Percentiles rank a stretch among this genome's conserved stretches.
Conservation (phyloP, 2,888 invertebrate species). For the Drosophila mayaguana region DNA sequence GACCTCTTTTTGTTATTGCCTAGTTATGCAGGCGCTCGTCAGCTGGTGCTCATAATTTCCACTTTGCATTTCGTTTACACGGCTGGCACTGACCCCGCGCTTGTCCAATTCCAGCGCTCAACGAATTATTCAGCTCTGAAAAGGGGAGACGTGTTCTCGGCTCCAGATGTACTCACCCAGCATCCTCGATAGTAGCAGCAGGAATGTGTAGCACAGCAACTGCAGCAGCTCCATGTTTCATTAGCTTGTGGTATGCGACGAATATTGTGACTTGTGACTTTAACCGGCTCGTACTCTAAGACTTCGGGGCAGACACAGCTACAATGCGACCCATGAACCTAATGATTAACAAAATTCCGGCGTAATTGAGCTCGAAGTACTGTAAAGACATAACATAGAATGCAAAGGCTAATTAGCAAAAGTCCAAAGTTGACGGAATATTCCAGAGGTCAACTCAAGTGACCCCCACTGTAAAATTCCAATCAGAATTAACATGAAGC, state of each 20-base stretch:
- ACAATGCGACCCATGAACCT: slow-evolving; percentile 12
- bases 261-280: slow-evolving; percentile 9
- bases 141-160: background rate
- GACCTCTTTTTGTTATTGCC: slow-evolving; percentile 38
- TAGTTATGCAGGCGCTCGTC: slow-evolving; percentile 72
- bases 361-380: background rate
- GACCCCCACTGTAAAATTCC: background rate
- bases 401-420: background rate
- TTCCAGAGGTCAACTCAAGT: background rate
- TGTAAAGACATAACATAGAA: slow-evolving; percentile 9
- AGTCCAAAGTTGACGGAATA: background rate
- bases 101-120: slow-evolving; percentile 12
- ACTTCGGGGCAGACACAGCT: slow-evolving; percentile 6
- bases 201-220: slow-evolving; percentile 81
- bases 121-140: slow-evolving; percentile 22
- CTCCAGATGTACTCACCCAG: slow-evolving; percentile 77
- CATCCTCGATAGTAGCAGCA: slow-evolving; percentile 81
- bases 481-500: background rate
- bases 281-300: background rate
- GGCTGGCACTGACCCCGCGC: slow-evolving; percentile 57
- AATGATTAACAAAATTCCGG: slow-evolving; percentile 8
- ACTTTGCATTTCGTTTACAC: slow-evolving; percentile 70
- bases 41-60: slow-evolving; percentile 54
- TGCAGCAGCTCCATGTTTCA: slow-evolving; percentile 83
- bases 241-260: slow-evolving; percentile 57